A percentile compares a stretch with the other conserved stretches of the same genome.
Evolutionary conservation across 2,113 vertebrate genomes (phyloP).

Genomic region (Rutilus rutilus): DNA sequence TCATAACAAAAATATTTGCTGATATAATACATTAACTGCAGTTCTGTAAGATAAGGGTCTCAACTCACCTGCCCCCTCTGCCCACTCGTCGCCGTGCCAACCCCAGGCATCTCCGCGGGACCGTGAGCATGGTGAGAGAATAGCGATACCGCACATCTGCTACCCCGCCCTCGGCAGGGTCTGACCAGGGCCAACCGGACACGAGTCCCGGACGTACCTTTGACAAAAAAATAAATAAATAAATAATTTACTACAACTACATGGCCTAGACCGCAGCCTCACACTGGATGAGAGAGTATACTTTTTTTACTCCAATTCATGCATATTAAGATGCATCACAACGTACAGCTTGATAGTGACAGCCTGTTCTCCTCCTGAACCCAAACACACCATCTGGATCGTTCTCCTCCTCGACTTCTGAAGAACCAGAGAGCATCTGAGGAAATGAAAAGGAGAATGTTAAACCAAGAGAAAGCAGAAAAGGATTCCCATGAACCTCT

Average conservation of each 20-base stretch:
- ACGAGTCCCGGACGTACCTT: slow-evolving; percentile 87
- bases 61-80: slow-evolving; percentile 91
- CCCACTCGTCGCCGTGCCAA: slow-evolving; percentile 91
- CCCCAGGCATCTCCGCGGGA: slow-evolving; percentile 88
- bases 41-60: not conserved
- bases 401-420: slow-evolving; percentile 95
- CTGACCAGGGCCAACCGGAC: slow-evolving; percentile 91
- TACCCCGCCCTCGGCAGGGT: slow-evolving; percentile 84
- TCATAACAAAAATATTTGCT: not conserved
- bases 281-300: not conserved
- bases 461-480: not conserved
- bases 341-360: slow-evolving; percentile 97
- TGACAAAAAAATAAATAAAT: not conserved
- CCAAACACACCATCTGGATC: slow-evolving; percentile 95
- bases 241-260: not conserved
- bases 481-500: not conserved
- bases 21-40: not conserved
- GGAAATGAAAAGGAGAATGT: not conserved
- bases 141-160: slow-evolving; percentile 92
- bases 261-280: not conserved
- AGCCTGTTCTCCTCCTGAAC: slow-evolving; percentile 96
- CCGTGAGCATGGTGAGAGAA: slow-evolving; percentile 92
- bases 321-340: not conserved
- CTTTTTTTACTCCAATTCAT: not conserved
- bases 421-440: slow-evolving; percentile 88